phyloP scores from a whole-genome alignment of 2,888 invertebrate species.

The Acleris literana region DNA sequence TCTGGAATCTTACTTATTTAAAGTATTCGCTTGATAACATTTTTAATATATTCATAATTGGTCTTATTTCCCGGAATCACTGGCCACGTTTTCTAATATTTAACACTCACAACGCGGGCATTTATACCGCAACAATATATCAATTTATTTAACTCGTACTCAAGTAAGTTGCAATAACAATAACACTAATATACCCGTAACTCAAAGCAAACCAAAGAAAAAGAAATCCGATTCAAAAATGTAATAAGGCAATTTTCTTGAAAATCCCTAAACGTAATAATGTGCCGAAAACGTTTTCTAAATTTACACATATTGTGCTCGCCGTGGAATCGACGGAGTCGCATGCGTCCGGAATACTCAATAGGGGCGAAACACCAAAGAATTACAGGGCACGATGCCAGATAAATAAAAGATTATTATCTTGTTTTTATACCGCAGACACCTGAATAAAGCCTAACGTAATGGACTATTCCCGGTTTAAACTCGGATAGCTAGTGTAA shows the following conservation, averaged over 20 bases:
- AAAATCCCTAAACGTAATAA: conserved; percentile 82
- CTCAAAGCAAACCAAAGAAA: conserved; percentile 72
- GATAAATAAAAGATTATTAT: conserved; percentile 49
- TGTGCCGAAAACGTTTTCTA: conserved; percentile 81
- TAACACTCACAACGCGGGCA: too few relatives aligned
- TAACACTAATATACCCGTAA: conserved; percentile 12
- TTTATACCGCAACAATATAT: too few relatives aligned
- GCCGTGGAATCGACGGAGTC: conserved; percentile 70
- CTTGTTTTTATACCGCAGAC: conserved; percentile 37
- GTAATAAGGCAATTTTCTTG: conserved; percentile 82
- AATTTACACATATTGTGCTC: conserved; percentile 82
- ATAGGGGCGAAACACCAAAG: conserved; percentile 66
- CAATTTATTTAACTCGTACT: conserved; percentile 3
- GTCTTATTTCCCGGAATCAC: too few relatives aligned
- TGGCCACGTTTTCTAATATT: too few relatives aligned
- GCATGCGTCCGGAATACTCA: conserved; percentile 76
- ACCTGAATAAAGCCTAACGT: conserved; percentile 46
- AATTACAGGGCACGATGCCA: conserved; percentile 56
- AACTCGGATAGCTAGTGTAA: conserved; percentile 46
- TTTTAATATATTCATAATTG: too few relatives aligned
- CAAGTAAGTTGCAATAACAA: conserved; percentile 16
- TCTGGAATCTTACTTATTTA: neutral
- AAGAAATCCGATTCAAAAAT: conserved; percentile 75
- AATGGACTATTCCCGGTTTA: conserved; percentile 47
- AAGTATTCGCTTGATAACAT: neutral